Base-by-base conservation (phyloP, 64 coral and sea anemone genomes). In the Montipora foliosa region DNA sequence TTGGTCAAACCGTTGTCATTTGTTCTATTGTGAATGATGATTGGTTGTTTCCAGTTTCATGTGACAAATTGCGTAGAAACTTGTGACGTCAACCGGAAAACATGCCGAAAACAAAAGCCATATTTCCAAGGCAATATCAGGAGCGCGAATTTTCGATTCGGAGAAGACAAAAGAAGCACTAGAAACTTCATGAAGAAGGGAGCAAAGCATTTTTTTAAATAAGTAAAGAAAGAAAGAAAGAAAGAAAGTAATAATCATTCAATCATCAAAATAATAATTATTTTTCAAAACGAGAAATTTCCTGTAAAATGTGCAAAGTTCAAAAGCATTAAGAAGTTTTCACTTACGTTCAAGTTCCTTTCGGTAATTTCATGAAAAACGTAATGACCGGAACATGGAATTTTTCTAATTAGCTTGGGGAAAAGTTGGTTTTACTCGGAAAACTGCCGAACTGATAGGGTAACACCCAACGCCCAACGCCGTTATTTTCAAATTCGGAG, bases 31-130 rank as follows among this genome's bases (percentile, higher is more conserved):
- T 62, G 83, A 29, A 5, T 67, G 19, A 4, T 88, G 60, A 93
- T 93, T 93, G 92, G 92, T 79, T 15, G n/a, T 5, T 73, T n/a
- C 47, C 37, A 37, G 37, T 44, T 74, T 64, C 91, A 70, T 70
- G 91, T 85, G 92, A 93, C 53, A 37, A 22, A n/a, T 60, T 8
- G 87, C 49, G 59, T 69, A 93, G 67, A 78, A 70, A 91, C 84
- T 11, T 66, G 66, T 93, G 83, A 88, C 92, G 92, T 93, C 21
- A 55, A 21, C n/a, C 52, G 77, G 47, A 88, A 93, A 93, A 93
- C 92, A 93, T 59, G 84, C 61, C n/a, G 50, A 88, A 93, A 93
- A 93, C 92, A 93, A 93, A 92, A 93, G 46, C 7, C 12, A 11
- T 44, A 88, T 88, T 88, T 93, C 92, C 85, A 71, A 88, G 74